Base-by-base conservation (phyloP, 92 coral and sea anemone genomes). In the Ricordea florida region DNA sequence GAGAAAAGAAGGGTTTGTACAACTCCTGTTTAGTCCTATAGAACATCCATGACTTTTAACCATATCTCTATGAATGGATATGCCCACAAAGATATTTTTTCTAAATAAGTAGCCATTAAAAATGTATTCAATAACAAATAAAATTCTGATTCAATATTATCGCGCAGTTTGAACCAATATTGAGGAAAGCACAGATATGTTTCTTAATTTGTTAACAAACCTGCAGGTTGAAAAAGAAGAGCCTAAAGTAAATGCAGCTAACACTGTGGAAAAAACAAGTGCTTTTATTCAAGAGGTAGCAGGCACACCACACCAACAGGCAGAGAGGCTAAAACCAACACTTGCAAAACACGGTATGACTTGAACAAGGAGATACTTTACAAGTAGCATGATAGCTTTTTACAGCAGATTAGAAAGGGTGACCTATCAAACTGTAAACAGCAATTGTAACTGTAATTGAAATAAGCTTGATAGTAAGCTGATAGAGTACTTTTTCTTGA, bases 251-350 rank as follows among this genome's bases (percentile, higher is more conserved):
- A 21, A 32, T 25, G 31, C 58, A 21, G 36, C 20, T 17, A 35
- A 34, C 31, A 45, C 57, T 18, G 42, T 35, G 45, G 80, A 52
- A 29, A 79, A 38, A 47, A 66, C 61, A 6, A 72, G 69, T 64
- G 91, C 91, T 5, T 86, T 86, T 64, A 37, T 64, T 32, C 83
- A 79, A 43, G 91, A 86, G 36, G 55, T 66, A 5, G 83, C 78
- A 10, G 78, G 16, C 48, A 73, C 61, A 32, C 45, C 16, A 25
- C 80, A 62, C 44, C 59, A 43, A 28, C 45, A 11, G 25, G 41
- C 66, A 10, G 30, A 38, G 29, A 17, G 13, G 20, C 18, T 30
- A 5, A n/a, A n/a, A n/a, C 47, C 22, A 70, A 35, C 77, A 23
- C 77, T 65, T 38, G 22, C 29, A 10, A 70, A 70, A 40, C 66